A percentile compares a stretch with the other conserved stretches of the same genome.
These are phyloP conservation scores for Falco novaeseelandiae DNA, from an alignment of 2,797 vertebrate species.

Conservation along the genomic window DNA sequence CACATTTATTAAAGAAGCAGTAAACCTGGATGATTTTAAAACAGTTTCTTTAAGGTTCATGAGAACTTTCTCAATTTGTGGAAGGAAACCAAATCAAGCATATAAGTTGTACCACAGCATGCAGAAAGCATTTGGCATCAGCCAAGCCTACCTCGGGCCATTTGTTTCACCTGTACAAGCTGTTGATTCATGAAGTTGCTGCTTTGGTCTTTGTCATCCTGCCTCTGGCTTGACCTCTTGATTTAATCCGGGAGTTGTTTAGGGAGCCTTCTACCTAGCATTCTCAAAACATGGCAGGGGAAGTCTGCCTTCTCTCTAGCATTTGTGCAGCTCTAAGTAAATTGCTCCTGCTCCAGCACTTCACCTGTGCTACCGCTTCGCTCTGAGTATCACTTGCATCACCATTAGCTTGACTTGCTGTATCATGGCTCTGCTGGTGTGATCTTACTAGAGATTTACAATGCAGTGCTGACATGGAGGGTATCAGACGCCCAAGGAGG, in stretches of 20 bases:
- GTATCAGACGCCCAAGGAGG: not conserved
- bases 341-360: conserved; percentile 20
- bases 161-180: not conserved
- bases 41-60: not conserved
- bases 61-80: not conserved
- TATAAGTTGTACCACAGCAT: not conserved
- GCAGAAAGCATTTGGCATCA: not conserved
- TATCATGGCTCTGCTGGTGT: not conserved
- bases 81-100: conserved; percentile 3
- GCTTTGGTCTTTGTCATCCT: not conserved
- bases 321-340: conserved; percentile 29
- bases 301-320: not conserved
- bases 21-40: not conserved
- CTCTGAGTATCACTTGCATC: not conserved
- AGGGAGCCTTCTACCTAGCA: not conserved
- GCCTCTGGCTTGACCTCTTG: not conserved
- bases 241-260: conserved; percentile 13
- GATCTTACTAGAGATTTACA: not conserved
- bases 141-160: not conserved
- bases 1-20: not conserved
- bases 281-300: not conserved
- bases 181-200: not conserved
- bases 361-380: not conserved
- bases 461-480: not conserved
- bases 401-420: not conserved